Conservation (phyloP, 2,113 vertebrate genomes). For the Sinocyclocheilus rhinocerous region DNA sequence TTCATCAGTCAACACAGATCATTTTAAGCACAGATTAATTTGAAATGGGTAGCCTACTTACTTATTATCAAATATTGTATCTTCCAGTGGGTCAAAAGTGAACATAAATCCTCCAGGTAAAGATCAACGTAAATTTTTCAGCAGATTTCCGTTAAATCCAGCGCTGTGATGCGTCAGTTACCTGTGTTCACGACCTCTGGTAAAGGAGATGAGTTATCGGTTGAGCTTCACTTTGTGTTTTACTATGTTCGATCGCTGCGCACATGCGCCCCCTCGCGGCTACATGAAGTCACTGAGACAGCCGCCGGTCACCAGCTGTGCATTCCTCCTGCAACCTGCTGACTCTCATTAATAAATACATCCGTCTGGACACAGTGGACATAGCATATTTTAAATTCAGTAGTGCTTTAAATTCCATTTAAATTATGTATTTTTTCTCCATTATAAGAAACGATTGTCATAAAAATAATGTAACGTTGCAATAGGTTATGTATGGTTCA, state of each 20-base stretch:
- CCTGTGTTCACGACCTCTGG: constrained; percentile 28
- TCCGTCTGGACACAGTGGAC: neutral
- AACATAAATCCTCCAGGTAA: neutral
- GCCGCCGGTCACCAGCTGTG: neutral
- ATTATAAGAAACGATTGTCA: neutral
- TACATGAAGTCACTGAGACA: neutral
- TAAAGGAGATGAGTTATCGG: neutral
- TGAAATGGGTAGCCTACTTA: neutral
- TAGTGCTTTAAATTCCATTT: neutral
- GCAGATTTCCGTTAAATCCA: neutral
- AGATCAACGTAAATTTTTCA: neutral
- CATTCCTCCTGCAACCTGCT: neutral
- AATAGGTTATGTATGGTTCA: neutral
- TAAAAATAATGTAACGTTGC: neutral
- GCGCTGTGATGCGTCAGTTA: neutral
- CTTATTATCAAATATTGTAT: neutral
- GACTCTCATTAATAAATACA: neutral
- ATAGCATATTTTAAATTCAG: neutral
- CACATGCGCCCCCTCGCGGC: neutral
- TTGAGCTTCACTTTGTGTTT: neutral
- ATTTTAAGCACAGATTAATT: neutral
- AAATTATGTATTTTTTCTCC: too few relatives aligned
- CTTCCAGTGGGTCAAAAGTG: neutral
- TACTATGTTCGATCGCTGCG: neutral
- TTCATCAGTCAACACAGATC: neutral